Conservation (phyloP, 2,888 invertebrate species). For the Pristionchus arcanus region DNA sequence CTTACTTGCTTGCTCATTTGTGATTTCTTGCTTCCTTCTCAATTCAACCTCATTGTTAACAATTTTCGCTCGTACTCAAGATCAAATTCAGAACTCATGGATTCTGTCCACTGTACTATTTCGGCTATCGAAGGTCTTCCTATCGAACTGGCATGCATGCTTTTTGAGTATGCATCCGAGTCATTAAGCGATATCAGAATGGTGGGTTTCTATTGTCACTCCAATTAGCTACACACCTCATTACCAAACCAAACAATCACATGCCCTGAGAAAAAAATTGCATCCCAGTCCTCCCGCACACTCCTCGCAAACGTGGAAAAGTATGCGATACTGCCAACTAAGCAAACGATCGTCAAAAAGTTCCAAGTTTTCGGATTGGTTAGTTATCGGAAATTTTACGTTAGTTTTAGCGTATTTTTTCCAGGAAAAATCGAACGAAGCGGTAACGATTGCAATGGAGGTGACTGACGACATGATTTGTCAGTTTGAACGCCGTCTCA, state of each 20-base stretch:
- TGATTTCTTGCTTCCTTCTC: too few species aligned
- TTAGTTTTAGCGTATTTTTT: background rate
- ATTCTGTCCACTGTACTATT: background rate
- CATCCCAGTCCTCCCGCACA: background rate
- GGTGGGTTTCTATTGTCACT: too few species aligned
- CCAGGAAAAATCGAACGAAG: too few species aligned
- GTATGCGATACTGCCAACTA: background rate
- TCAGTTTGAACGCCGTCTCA: background rate
- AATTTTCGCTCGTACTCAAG: too few species aligned
- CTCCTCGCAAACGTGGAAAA: background rate
- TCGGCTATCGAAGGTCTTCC: background rate
- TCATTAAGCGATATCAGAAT: background rate
- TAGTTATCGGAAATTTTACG: background rate
- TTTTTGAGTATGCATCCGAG: background rate
- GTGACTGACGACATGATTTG: background rate
- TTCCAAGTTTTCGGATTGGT: background rate
- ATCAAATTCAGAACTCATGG: background rate
- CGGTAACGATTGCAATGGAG: background rate
- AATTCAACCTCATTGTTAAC: too few species aligned
- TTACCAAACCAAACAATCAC: background rate
- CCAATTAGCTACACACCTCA: background rate
- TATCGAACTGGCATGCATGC: background rate
- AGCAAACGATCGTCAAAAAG: background rate
- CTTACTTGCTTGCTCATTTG: too few species aligned
- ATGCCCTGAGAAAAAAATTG: background rate